Conservation (phyloP, 2,797 vertebrate species). For the Parambassis ranga region DNA sequence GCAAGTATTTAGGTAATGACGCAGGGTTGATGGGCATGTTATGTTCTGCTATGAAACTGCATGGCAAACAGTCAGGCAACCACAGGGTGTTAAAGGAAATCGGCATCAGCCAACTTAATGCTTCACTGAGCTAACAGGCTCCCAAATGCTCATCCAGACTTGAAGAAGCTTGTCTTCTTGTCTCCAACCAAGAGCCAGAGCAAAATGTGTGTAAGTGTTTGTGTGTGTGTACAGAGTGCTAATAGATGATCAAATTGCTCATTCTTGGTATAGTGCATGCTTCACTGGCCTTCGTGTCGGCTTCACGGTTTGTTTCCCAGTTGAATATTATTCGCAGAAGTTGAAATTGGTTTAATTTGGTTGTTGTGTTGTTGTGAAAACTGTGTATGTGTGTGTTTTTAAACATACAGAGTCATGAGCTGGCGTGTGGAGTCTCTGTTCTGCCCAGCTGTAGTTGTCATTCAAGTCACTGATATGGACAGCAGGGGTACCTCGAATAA, state of each 20-base stretch:
- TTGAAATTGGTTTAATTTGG: slow-evolving; percentile 37
- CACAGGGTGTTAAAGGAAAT: slow-evolving; percentile 53
- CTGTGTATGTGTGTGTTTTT: neutral
- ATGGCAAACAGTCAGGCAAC: slow-evolving; percentile 37
- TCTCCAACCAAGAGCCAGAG: slow-evolving; percentile 23
- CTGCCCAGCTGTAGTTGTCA: slow-evolving; percentile 22
- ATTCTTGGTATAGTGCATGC: neutral
- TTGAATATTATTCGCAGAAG: slow-evolving; percentile 36
- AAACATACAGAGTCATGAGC: slow-evolving; percentile 1
- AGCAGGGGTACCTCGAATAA: slow-evolving; percentile 20
- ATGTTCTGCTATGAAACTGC: slow-evolving; percentile 16
- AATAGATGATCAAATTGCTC: slow-evolving; percentile 27
- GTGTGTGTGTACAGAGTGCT: neutral
- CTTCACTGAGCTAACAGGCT: slow-evolving; percentile 54
- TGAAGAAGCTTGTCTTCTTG: slow-evolving; percentile 10
- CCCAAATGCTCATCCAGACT: slow-evolving; percentile 53
- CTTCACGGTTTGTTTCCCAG: slow-evolving; percentile 11
- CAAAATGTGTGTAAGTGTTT: neutral
- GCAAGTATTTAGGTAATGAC: slow-evolving; percentile 48
- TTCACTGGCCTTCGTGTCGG: slow-evolving; percentile 20
- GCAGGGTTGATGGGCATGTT: slow-evolving; percentile 27
- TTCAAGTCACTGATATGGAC: slow-evolving; percentile 21
- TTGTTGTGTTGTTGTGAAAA: slow-evolving; percentile 27
- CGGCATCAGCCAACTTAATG: slow-evolving; percentile 51
- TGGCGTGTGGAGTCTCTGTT: neutral